Base-by-base conservation (phyloP, 92 coral and sea anemone genomes). In the Siderastrea siderea region DNA sequence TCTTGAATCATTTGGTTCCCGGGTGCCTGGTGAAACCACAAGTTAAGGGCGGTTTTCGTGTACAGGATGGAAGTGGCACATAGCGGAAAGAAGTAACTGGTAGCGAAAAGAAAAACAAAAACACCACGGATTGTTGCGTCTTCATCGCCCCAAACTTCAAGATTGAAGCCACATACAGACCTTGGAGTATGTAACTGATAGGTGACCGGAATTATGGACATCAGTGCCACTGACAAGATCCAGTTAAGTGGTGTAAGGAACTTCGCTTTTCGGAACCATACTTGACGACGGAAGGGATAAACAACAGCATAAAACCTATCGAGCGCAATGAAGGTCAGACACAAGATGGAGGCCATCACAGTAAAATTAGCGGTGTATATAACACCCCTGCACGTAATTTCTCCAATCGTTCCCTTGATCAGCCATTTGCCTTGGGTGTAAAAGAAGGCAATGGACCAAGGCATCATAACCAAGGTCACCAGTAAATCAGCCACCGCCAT, bases 301-400 rank as follows among this genome's bases (percentile, higher is more conserved):
- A 83, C 46, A 45, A 72, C 58, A 3, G 87, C 87, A 52, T 57
- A 83, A 47, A 43, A 83, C 13, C 87, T 54, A 51, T 71, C 87
- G 15, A 83, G 15, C 6, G 87, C 87, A 50, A 83, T 83, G 60
- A 83, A 17, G 7, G 55, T 48, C 13, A 83, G 73, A 7, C 87
- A 71, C 1, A 83, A 61, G 7, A 74, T 59, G 10, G 87, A 83
- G 19, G 87, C 70, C 49, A 6, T 48, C 13, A 66, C 2, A 14
- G 86, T 43, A 45, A 48, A 9, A 19, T 12, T 10, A 45, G 66
- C 53, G 52, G 26, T 13, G 65, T 11, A 69, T 54, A 68, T 15
- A 17, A 81, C 77, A 1, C 7, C 5, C 47, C 46, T 53, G 47
- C 86, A 81, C 38, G 77, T 81, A 65, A 81, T 38, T 16, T 68